Percentiles rank a stretch among this genome's conserved stretches.
phyloP scores from a whole-genome alignment of 2,888 invertebrate species.

The Leucophenga maculata region DNA sequence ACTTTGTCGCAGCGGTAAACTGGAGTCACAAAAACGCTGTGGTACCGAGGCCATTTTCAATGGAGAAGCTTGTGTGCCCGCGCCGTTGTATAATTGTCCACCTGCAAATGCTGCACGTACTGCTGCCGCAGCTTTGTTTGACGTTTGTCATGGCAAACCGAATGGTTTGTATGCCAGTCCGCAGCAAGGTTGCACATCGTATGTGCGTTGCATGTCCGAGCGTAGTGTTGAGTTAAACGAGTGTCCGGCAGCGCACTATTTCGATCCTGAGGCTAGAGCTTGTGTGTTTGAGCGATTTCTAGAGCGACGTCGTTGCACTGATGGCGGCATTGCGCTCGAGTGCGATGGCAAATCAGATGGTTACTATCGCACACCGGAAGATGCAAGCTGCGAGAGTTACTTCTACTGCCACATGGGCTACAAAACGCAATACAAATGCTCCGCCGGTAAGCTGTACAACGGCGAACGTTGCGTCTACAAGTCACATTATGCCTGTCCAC shows the following conservation, averaged over 20 bases:
- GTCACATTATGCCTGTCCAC: slow-evolving; percentile 73
- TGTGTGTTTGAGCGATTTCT: slow-evolving; percentile 54
- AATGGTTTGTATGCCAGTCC: slow-evolving; percentile 73
- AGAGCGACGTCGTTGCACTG: slow-evolving; percentile 50
- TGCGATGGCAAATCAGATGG: slow-evolving; percentile 57
- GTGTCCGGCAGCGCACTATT: slow-evolving; percentile 62
- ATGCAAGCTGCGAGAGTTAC: slow-evolving; percentile 74
- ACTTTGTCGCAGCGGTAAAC: slow-evolving; percentile 59
- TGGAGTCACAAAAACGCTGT: slow-evolving; percentile 57
- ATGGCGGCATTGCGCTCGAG: slow-evolving; percentile 48
- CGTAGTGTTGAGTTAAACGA: slow-evolving; percentile 52
- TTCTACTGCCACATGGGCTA: slow-evolving; percentile 76
- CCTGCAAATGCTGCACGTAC: slow-evolving; percentile 15
- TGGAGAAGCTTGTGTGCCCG: slow-evolving; percentile 64
- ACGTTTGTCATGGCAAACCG: slow-evolving; percentile 73
- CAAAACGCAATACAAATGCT: slow-evolving; percentile 74
- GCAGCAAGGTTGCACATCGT: slow-evolving; percentile 62
- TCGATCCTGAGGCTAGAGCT: slow-evolving; percentile 57
- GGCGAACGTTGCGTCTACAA: slow-evolving; percentile 75
- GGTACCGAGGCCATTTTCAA: slow-evolving; percentile 61
- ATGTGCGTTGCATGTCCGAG: slow-evolving; percentile 64
- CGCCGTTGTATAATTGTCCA: slow-evolving; percentile 54
- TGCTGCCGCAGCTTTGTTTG: slow-evolving; percentile 34
- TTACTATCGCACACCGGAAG: slow-evolving; percentile 70
- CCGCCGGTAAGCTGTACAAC: slow-evolving; percentile 74